Percentiles rank a stretch among this genome's conserved stretches.
phyloP scores from a whole-genome alignment of 1,140 invertebrate species.

The Ceratina calcarata region DNA sequence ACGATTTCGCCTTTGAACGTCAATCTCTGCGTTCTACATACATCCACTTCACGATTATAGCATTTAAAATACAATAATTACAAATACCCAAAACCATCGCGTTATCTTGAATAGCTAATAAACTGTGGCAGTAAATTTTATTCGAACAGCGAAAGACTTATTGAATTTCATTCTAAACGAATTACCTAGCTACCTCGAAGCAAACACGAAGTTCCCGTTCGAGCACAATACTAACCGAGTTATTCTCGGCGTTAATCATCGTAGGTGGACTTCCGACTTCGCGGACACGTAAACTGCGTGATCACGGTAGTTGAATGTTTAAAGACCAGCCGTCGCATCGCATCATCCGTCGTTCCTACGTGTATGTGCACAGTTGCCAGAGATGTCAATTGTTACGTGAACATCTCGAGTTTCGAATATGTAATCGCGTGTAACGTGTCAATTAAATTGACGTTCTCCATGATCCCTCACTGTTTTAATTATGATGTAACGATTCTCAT shows the following conservation, averaged over 20 bases:
- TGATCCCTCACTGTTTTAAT: conserved; percentile 30
- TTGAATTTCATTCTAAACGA: not conserved
- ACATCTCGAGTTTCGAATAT: not conserved
- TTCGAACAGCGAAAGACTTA: not conserved
- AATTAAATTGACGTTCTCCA: conserved; percentile 28
- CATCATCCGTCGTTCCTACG: not conserved
- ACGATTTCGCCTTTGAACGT: no score
- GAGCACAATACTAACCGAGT: not conserved
- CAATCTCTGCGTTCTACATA: no score
- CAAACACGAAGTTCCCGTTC: not conserved
- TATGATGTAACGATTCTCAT: conserved; percentile 31
- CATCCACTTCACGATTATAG: no score
- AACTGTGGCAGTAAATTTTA: no score
- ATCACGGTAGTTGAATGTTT: not conserved
- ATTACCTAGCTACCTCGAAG: not conserved
- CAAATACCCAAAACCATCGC: no score
- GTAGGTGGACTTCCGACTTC: conserved; percentile 5
- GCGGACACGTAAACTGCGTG: not conserved
- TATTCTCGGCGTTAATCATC: conserved; percentile 15
- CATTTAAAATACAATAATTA: no score
- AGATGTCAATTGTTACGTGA: not conserved
- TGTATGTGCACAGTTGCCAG: not conserved
- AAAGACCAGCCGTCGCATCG: not conserved
- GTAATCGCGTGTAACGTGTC: conserved; percentile 46
- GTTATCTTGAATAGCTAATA: no score